A percentile compares a stretch with the other conserved stretches of the same genome.
Conservation (phyloP, 1,140 invertebrate genomes). For the Euwallacea similis region DNA sequence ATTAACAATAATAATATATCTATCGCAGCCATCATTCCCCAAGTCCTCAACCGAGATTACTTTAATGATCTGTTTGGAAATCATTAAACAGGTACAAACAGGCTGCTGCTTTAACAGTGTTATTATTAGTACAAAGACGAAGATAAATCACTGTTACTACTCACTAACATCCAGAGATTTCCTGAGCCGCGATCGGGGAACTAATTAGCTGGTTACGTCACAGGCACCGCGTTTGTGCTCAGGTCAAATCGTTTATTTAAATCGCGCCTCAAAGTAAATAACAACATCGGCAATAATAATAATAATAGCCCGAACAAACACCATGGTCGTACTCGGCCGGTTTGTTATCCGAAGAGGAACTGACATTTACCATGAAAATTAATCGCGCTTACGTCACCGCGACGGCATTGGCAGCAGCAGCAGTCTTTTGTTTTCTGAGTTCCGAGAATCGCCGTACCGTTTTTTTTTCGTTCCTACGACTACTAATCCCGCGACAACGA, state of each 20-base stretch:
- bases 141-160: not conserved
- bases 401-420: conserved; percentile 26
- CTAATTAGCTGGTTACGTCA: too few species aligned
- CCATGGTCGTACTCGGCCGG: conserved; percentile 1
- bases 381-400: conserved; percentile 31
- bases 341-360: conserved; percentile 27
- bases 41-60: not conserved
- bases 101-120: not conserved
- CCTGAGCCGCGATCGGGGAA: not conserved
- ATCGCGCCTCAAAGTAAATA: too few species aligned
- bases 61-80: conserved; percentile 27
- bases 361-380: conserved; percentile 35
- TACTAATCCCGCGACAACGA: conserved; percentile 3
- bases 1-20: conserved; percentile 3
- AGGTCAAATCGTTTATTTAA: too few species aligned
- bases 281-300: not conserved
- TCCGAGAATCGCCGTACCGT: conserved; percentile 32
- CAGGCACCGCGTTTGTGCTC: too few species aligned
- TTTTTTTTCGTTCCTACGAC: conserved; percentile 20
- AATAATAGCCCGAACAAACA: conserved; percentile 4
- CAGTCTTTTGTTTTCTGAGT: conserved; percentile 31
- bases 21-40: conserved; percentile 5
- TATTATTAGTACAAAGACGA: not conserved
- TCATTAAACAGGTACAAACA: conserved; percentile 24
- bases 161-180: conserved; percentile 1